phyloP scores from a whole-genome alignment of 2,113 vertebrate species.

The Caracal caracal region DNA sequence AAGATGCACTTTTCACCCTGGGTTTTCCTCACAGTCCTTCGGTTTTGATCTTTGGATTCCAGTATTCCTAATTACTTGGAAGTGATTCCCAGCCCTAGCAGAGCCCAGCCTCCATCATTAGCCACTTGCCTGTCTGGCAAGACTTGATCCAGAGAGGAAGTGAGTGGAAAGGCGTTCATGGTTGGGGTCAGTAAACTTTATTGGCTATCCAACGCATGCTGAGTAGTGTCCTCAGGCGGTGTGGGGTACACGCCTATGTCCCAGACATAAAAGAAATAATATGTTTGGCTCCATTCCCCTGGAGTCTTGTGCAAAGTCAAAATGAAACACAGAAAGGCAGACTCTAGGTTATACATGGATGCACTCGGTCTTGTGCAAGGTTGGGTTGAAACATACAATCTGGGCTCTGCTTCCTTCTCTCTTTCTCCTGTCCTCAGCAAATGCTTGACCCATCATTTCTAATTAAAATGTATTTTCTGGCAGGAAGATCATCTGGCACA shows the following conservation, averaged over 20 bases:
- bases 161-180: conserved; percentile 12
- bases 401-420: not conserved
- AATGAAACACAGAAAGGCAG: conserved; percentile 32
- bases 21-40: not conserved
- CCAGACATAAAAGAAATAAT: conserved; percentile 55
- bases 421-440: conserved; percentile 10
- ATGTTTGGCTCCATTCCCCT: not conserved
- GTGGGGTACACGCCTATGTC: not conserved
- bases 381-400: not conserved
- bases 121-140: conserved; percentile 25
- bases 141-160: conserved; percentile 31
- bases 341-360: not conserved
- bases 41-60: conserved; percentile 19
- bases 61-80: conserved; percentile 16
- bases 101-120: conserved; percentile 44
- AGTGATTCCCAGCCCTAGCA: not conserved
- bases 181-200: conserved; percentile 49
- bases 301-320: conserved; percentile 7
- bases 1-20: not conserved
- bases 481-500: conserved; percentile 49
- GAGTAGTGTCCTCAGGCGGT: conserved; percentile 35
- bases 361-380: not conserved
- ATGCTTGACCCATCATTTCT: not conserved
- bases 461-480: conserved; percentile 42
- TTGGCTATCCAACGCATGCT: conserved; percentile 46